phyloP scores from a whole-genome alignment of 2,888 invertebrate genomes.

The Poecilus cupreus region DNA sequence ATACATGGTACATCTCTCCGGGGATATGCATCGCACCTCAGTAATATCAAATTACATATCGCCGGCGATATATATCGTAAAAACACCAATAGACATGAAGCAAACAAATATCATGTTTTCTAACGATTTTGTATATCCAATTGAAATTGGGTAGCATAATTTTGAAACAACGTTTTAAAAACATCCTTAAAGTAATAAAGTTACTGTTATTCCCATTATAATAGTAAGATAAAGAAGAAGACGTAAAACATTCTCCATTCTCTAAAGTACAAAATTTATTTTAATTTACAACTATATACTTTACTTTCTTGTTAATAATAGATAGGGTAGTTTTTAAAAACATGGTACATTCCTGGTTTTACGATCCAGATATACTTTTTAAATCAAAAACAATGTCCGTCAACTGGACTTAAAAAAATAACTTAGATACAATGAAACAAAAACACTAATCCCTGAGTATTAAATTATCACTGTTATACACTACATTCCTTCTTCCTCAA shows the following conservation, averaged over 20 bases:
- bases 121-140: too few species aligned
- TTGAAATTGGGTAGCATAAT: too few species aligned
- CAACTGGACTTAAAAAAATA: background rate
- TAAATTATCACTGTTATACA: background rate
- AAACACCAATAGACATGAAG: too few species aligned
- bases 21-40: too few species aligned
- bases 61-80: too few species aligned
- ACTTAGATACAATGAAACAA: slow-evolving; percentile 6
- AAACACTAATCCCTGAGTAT: slow-evolving; percentile 2
- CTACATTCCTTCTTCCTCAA: background rate
- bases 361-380: background rate
- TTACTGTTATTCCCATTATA: too few species aligned
- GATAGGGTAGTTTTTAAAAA: background rate
- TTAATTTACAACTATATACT: background rate
- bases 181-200: too few species aligned
- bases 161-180: too few species aligned
- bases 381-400: background rate
- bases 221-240: too few species aligned
- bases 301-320: background rate
- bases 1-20: too few species aligned
- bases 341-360: background rate
- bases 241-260: background rate
- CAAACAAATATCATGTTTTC: too few species aligned
- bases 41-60: too few species aligned
- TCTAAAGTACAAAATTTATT: background rate